These are phyloP conservation scores for Paramisgurnus dabryanus DNA, from an alignment of 2,113 vertebrate genomes.

Conservation along the genomic window DNA sequence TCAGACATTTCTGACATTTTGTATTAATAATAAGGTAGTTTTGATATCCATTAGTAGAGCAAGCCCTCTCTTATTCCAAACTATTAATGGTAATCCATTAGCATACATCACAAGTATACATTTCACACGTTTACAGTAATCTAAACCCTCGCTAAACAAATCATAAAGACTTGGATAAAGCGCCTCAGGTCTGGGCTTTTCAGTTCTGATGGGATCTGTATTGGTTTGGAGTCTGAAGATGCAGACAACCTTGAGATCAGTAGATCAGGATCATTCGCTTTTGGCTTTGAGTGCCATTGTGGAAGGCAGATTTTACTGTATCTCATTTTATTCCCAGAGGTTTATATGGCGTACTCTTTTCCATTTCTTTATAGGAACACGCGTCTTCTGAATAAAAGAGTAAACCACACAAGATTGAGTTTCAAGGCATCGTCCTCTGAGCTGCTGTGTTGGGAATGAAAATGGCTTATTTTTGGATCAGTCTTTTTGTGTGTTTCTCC, in stretches of 20 bases:
- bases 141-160: slow-evolving; percentile 48
- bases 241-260: slow-evolving; percentile 59
- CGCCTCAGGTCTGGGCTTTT: slow-evolving; percentile 17
- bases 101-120: slow-evolving; percentile 32
- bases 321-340: slow-evolving; percentile 64
- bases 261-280: slow-evolving; percentile 39
- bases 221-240: slow-evolving; percentile 48
- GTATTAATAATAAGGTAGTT: background rate
- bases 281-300: slow-evolving; percentile 62
- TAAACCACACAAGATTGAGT: slow-evolving; percentile 61
- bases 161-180: slow-evolving; percentile 27
- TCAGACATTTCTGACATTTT: background rate
- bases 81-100: slow-evolving; percentile 42
- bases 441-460: background rate
- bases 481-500: background rate
- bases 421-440: slow-evolving; percentile 51
- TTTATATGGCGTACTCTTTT: slow-evolving; percentile 55
- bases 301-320: slow-evolving; percentile 47
- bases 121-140: slow-evolving; percentile 56
- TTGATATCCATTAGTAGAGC: slow-evolving; percentile 34
- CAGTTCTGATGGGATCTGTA: slow-evolving; percentile 54
- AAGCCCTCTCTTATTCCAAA: slow-evolving; percentile 30
- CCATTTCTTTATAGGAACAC: slow-evolving; percentile 61
- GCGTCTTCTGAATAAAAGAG: slow-evolving; percentile 42
- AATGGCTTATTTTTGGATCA: slow-evolving; percentile 16